These are phyloP conservation scores for Ceratosolen solmsi DNA, from an alignment of 1,140 invertebrate species.

Conservation along the genomic window DNA sequence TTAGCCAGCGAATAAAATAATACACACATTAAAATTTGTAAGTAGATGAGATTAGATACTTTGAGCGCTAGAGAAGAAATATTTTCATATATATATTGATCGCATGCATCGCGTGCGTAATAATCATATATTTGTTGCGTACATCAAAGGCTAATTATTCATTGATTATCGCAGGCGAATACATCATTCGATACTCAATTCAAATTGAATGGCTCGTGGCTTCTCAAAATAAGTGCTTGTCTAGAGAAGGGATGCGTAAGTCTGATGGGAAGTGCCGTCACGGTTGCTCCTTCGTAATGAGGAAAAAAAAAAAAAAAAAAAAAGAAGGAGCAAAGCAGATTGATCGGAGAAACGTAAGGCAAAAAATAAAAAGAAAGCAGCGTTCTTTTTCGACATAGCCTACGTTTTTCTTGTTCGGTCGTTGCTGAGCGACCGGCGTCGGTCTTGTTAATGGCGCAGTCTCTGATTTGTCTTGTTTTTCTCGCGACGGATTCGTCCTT, in stretches of 20 bases:
- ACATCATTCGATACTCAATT: not conserved
- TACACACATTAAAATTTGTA: too few species aligned
- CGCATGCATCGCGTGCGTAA: too few species aligned
- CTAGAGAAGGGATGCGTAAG: not conserved
- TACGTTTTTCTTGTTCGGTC: not conserved
- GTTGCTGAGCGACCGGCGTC: not conserved
- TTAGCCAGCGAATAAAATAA: too few species aligned
- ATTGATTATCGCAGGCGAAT: too few species aligned
- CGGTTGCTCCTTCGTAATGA: not conserved
- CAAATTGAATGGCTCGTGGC: not conserved
- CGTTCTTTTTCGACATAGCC: not conserved
- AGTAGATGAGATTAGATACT: too few species aligned
- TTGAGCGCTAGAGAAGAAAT: too few species aligned
- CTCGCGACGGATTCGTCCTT: not conserved
- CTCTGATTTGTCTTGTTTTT: constrained; percentile 28
- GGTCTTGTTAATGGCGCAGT: not conserved
- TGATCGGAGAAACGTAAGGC: not conserved
- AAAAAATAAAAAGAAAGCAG: not conserved
- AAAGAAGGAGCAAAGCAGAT: not conserved
- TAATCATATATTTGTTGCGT: too few species aligned
- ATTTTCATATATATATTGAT: too few species aligned
- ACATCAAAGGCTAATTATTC: not conserved
- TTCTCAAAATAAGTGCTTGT: not conserved
- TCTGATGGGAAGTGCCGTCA: not conserved
- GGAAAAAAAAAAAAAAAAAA: not conserved